Evolutionary conservation across 37 sponge, comb jelly and placozoan genomes (phyloP), one percentile per base, ranked within the genome.

Genomic region (Spongia lamella): DNA sequence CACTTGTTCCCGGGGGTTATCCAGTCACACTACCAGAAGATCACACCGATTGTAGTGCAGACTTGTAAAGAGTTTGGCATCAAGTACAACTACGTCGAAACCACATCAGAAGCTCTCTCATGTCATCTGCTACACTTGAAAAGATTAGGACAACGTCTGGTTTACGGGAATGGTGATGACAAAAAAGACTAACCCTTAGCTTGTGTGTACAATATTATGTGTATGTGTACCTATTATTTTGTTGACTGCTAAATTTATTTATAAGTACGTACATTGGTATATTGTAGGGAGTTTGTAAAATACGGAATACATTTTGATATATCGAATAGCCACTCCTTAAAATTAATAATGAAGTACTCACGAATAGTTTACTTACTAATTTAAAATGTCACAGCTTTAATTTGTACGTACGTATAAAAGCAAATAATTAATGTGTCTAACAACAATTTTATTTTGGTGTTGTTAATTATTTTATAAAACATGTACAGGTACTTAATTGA

Each of bases 61-160:
- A 90, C 88, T 1, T 94, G 95, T 55, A 55, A 81, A 57, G 93
- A 94, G 79, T 91, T 87, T 61, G 93, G 95, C 7, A 66, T 94
- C 73, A 66, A 75, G 26, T 94, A 94, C 53, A 84, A 91, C 65
- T 87, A 91, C 34, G 86, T 88, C 14, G 84, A 83, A 33, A 89
- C 97, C 19, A 88, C 84, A 50, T 47, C 32, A 60, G 90, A 93
- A 52, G 97, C 94, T 5, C 61, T 96, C 34, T 66, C 64, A 33
- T 89, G 94, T 38, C 97, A 96, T 40, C 38, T 96, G 40, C 72
- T 84, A 35, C 97, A 96, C 55, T 73, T 96, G 24, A 81, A 80
- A 53, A 75, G 39, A 29, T 76, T 96, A 5, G 96, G 96, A 0
- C 93, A 89, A 2, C 30, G 53, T 20, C 3, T 36, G 22, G 32